Percentiles rank a stretch among this genome's conserved stretches.
Evolutionary conservation across 2,113 vertebrate genomes (phyloP).

Genomic region (Morone saxatilis): DNA sequence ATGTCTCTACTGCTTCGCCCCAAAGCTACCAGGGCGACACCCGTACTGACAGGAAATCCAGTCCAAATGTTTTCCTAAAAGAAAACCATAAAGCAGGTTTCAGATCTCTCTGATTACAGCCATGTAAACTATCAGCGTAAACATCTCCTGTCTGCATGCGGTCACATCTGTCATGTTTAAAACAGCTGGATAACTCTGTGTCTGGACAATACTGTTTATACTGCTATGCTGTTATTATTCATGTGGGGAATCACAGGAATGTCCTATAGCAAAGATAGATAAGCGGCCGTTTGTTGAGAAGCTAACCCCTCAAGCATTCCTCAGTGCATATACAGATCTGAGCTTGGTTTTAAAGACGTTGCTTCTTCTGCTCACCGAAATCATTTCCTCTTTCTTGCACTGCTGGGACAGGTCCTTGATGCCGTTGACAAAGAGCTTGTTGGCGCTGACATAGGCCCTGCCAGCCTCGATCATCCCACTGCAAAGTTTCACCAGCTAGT

Average conservation of each 20-base stretch:
- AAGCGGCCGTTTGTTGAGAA: slow-evolving; percentile 1
- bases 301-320: slow-evolving; percentile 4
- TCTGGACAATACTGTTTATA: slow-evolving; percentile 60
- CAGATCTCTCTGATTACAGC: slow-evolving; percentile 33
- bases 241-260: slow-evolving; percentile 60
- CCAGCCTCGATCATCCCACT: slow-evolving; percentile 98
- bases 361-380: slow-evolving; percentile 87
- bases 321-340: background rate
- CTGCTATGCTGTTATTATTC: slow-evolving; percentile 38
- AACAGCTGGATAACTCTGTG: slow-evolving; percentile 55
- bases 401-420: slow-evolving; percentile 96
- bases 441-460: slow-evolving; percentile 93
- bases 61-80: slow-evolving; percentile 48
- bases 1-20: background rate
- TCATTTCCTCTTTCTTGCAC: slow-evolving; percentile 92
- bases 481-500: slow-evolving; percentile 96
- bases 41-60: slow-evolving; percentile 31
- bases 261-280: slow-evolving; percentile 7
- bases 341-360: background rate
- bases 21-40: slow-evolving; percentile 4
- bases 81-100: slow-evolving; percentile 50
- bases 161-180: slow-evolving; percentile 48
- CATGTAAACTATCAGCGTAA: slow-evolving; percentile 51
- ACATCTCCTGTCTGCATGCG: slow-evolving; percentile 36
- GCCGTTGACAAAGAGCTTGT: slow-evolving; percentile 97